These are phyloP conservation scores for Dilophus febrilis DNA, from an alignment of 2,888 invertebrate genomes.

Conservation along the genomic window DNA sequence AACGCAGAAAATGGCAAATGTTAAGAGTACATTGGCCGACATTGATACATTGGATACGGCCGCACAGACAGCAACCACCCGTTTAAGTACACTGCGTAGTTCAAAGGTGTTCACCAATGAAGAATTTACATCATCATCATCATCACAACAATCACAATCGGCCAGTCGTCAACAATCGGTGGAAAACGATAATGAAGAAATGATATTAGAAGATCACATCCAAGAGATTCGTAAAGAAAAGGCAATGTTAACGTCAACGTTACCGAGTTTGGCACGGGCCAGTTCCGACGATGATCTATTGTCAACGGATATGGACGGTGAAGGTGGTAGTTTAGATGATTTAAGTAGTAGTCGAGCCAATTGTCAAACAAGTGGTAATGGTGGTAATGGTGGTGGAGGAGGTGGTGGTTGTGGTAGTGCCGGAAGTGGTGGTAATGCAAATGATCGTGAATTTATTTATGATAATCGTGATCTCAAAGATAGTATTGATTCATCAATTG, in stretches of 20 bases:
- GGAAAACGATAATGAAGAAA: conserved; percentile 51
- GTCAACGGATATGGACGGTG: conserved; percentile 63
- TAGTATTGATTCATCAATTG: conserved; percentile 15
- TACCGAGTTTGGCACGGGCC: conserved; percentile 65
- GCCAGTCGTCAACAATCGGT: conserved; percentile 17
- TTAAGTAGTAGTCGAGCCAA: conserved; percentile 11
- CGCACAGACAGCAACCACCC: conserved; percentile 64
- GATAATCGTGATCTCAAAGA: conserved; percentile 15
- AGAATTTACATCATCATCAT: conserved; percentile 15
- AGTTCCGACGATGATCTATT: conserved; percentile 80
- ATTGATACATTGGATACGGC: conserved; percentile 81
- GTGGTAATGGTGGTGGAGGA: no score
- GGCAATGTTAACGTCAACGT: conserved; percentile 57
- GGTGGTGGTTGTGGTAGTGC: conserved; percentile 44
- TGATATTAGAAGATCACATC: conserved; percentile 57
- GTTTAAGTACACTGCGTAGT: conserved; percentile 58
- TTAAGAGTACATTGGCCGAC: conserved; percentile 71
- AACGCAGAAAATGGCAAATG: conserved; percentile 65
- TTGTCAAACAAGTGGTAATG: not conserved
- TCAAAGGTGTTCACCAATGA: conserved; percentile 47
- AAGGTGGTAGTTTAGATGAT: conserved; percentile 46
- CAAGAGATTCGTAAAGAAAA: conserved; percentile 70
- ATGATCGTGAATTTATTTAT: conserved; percentile 13
- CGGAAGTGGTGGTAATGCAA: conserved; percentile 11
- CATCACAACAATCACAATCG: no score